A percentile compares a stretch with the other conserved stretches of the same genome.
Evolutionary conservation across 2,113 vertebrate species (phyloP).

Genomic region (Tetrao urogallus): DNA sequence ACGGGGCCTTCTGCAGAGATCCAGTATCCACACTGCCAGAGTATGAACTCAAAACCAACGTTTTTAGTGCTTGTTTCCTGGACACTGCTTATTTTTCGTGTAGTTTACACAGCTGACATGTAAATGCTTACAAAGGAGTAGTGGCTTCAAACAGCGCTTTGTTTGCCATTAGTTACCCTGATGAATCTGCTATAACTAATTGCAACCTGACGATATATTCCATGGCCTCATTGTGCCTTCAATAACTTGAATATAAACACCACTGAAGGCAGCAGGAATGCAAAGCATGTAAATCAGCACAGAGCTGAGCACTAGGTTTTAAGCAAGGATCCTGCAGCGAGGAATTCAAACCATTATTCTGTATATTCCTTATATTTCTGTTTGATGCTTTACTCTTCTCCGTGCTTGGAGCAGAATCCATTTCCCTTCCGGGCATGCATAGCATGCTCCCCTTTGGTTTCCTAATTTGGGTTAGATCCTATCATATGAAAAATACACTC

Average conservation of each 20-base stretch:
- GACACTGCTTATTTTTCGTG: conserved; percentile 31
- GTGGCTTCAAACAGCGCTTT: conserved; percentile 36
- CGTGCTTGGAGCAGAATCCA: not conserved
- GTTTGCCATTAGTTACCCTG: conserved; percentile 9
- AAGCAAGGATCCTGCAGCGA: not conserved
- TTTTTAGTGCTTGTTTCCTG: conserved; percentile 9
- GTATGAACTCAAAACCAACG: not conserved
- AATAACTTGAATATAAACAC: conserved; percentile 46
- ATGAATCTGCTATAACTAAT: conserved; percentile 19
- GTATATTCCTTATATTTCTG: not conserved
- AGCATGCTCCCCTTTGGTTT: conserved; percentile 52
- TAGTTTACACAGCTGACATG: not conserved
- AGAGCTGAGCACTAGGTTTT: not conserved
- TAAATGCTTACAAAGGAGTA: conserved; percentile 4
- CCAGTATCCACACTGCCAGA: not conserved
- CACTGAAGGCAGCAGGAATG: conserved; percentile 35
- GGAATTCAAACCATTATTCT: conserved; percentile 3
- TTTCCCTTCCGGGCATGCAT: conserved; percentile 41
- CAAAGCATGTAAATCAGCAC: conserved; percentile 14
- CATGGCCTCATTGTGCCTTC: not conserved
- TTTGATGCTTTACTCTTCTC: conserved; percentile 48
- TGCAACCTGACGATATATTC: not conserved
- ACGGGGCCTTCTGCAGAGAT: not conserved
- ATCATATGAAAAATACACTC: conserved; percentile 53
- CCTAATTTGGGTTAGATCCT: conserved; percentile 67